A percentile compares a stretch with the other conserved stretches of the same genome.
phyloP scores from a whole-genome alignment of 2,888 invertebrate genomes.

The Abrostola tripartita region DNA sequence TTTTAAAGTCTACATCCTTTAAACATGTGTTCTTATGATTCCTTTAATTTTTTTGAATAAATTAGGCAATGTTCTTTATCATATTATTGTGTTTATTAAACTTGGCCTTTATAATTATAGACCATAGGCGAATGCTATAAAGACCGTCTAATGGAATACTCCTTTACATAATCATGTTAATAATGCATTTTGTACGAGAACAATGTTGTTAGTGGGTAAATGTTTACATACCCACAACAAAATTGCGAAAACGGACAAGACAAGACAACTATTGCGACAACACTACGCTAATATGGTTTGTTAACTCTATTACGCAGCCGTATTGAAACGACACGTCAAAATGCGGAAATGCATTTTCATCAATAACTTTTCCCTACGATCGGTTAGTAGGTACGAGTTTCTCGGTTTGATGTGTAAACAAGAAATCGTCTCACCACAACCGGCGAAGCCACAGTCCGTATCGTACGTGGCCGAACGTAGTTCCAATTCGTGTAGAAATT shows the following conservation, averaged over 20 bases:
- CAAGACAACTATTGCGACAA: slow-evolving; percentile 68
- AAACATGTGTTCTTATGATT: too few relatives aligned
- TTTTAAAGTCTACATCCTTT: too few relatives aligned
- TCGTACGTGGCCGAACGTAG: slow-evolving; percentile 78
- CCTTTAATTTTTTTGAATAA: too few relatives aligned
- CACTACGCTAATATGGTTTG: slow-evolving; percentile 62
- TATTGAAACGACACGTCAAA: slow-evolving; percentile 70
- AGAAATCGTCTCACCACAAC: slow-evolving; percentile 78
- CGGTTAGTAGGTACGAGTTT: slow-evolving; percentile 68
- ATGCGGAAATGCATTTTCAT: slow-evolving; percentile 74
- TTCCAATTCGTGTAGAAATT: slow-evolving; percentile 43
- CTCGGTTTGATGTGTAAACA: slow-evolving; percentile 75
- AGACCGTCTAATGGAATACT: background rate
- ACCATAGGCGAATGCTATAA: background rate
- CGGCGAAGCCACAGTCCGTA: slow-evolving; percentile 81
- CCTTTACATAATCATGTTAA: slow-evolving; percentile 19
- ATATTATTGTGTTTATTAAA: background rate
- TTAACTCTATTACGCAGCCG: slow-evolving; percentile 71
- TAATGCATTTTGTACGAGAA: slow-evolving; percentile 32
- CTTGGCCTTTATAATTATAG: background rate
- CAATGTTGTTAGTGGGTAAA: slow-evolving; percentile 17
- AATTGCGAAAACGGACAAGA: slow-evolving; percentile 72
- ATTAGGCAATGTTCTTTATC: too few relatives aligned
- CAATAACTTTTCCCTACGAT: slow-evolving; percentile 71
- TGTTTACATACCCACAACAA: slow-evolving; percentile 58